Base-by-base conservation (phyloP, 2,113 vertebrate species). In the Thomomys bottae region DNA sequence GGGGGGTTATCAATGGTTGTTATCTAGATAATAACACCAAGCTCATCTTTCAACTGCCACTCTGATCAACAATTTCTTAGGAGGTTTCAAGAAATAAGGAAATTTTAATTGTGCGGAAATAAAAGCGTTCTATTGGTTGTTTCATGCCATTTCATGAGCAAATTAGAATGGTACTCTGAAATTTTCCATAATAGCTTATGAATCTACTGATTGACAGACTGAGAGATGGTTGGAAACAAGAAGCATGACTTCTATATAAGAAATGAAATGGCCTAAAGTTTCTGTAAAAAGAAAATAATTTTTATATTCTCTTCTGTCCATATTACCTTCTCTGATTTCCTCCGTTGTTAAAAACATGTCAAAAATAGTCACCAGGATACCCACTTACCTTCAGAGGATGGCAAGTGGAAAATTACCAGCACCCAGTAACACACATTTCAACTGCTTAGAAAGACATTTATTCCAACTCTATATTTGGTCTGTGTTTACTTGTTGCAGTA, bases 261-360 rank as follows among this genome's bases (percentile, higher is more conserved):
- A 92, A 94, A 91, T 66, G 30, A 92, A 66, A 59, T 30, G 9
- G n/a, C 14, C 49, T n/a, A 42, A 92, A 89, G 8, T 66, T 73
- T 18, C 49, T 78, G 8, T 26, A 72, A 82, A 87, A 88, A 59
- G 14, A 87, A 73, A 30, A 4, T 10, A 38, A 24, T 11, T 63
- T 71, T 76, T 42, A 61, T 67, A 76, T 40, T 85, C 76, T 93
- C 72, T 45, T 21, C 36, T 77, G 71, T 68, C 34, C 49, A 66
- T 6, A 87, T 87, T 92, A 73, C 36, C n/a, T 87, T 81, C 32
- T 87, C 30, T 88, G 54, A 89, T 90, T 86, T 94, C 40, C 15
- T 67, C 15, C 5, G 49, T 90, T 94, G 23, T 88, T 42, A 87
- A 94, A 90, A 83, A 93, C 68, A 59, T 10, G 40, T 64, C n/a